Evolutionary conservation across 1,140 invertebrate species (phyloP), one percentile per base, ranked within the genome.

Genomic region (Saccostrea echinata): DNA sequence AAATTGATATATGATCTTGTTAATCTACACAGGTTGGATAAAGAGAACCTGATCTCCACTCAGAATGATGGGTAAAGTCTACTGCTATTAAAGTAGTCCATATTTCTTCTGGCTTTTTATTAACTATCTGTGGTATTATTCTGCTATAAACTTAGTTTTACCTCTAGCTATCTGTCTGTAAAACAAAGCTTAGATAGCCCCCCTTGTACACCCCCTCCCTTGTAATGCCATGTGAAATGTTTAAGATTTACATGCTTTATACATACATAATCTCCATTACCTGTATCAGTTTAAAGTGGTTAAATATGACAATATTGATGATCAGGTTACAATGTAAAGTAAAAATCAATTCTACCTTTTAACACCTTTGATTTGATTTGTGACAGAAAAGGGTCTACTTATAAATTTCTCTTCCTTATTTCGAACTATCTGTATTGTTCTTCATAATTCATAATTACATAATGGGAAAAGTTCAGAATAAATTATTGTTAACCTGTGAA

Each of bases 1-100:
- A 24, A 76, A 33, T 27, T 76, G 68, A 76, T 76, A 33, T 76
- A 76, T 76, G 68, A 76, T 76, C 68, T 76, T 16, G 16, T 76
- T 76, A 76, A 76, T 76, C 24, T 27, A 30, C 27, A 76, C 68
- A 76, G 68, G 68, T 76, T 30, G 27, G 68, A 76, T 11, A 76
- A 76, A 12, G 9, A 24, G 33, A 30, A 76, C 27, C 3, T 30
- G 27, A 76, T 76, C 68, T 76, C 68, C 24, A 76, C 8, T 76
- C 68, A 76, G 68, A 76, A 76, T 76, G 68, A 30, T 11, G 68
- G 68, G 68, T 76, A 76, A 76, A 16, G 11, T 16, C 16, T 33
- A 9, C 27, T 30, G 4, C 1, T 76, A 16, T 76, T 16, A 27
- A 27, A 30, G 68, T 76, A 76, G 68, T 13, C 55, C 55, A 21